Percentiles rank a stretch among this genome's conserved stretches.
phyloP scores from a whole-genome alignment of 2,888 invertebrate genomes.

The Epinotia nisella region DNA sequence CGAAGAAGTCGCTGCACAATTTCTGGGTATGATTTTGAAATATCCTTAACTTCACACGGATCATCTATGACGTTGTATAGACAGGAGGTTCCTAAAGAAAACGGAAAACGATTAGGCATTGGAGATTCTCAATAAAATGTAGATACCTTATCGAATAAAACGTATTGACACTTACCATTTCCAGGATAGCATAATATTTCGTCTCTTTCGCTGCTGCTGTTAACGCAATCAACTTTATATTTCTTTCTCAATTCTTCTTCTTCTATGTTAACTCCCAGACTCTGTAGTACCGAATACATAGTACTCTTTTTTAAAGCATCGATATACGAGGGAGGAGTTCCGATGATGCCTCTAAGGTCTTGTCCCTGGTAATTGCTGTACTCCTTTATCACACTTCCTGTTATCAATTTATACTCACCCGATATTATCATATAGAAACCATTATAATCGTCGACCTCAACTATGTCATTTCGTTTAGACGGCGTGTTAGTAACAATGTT shows the following conservation, averaged over 20 bases:
- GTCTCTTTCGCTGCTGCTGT: slow-evolving; percentile 38
- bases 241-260: slow-evolving; percentile 55
- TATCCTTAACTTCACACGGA: slow-evolving; percentile 40
- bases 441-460: slow-evolving; percentile 70
- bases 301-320: slow-evolving; percentile 59
- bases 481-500: slow-evolving; percentile 60
- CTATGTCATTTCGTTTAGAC: slow-evolving; percentile 62
- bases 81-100: slow-evolving; percentile 24
- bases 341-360: slow-evolving; percentile 63
- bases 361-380: slow-evolving; percentile 64
- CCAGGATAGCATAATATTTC: slow-evolving; percentile 60
- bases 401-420: slow-evolving; percentile 69
- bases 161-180: slow-evolving; percentile 56
- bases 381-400: slow-evolving; percentile 55
- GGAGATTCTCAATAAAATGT: not conserved
- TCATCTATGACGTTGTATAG: slow-evolving; percentile 36
- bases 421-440: slow-evolving; percentile 64
- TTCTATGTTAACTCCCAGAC: slow-evolving; percentile 53
- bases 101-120: not conserved
- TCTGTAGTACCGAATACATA: slow-evolving; percentile 57
- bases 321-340: slow-evolving; percentile 59
- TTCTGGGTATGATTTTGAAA: slow-evolving; percentile 28
- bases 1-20: slow-evolving; percentile 3
- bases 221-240: slow-evolving; percentile 57
- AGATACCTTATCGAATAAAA: not conserved